Conservation (phyloP, 2,797 vertebrate species). For the Erethizon dorsatum region DNA sequence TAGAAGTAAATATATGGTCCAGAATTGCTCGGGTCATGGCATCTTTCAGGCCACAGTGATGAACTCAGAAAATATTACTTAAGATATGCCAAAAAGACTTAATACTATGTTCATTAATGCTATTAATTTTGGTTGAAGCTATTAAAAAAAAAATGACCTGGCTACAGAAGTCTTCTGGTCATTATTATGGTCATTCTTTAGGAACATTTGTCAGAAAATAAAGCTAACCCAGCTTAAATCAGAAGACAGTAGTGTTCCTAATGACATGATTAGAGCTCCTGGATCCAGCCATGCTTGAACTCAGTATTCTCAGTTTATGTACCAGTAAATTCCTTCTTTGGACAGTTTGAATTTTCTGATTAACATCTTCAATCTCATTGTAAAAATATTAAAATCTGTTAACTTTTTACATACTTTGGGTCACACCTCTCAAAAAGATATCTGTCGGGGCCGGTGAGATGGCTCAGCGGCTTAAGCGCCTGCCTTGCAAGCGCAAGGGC, state of each 20-base stretch:
- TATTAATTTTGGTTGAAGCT: not conserved
- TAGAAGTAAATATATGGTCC: not conserved
- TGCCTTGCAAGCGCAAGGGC: too few species aligned
- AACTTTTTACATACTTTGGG: not conserved
- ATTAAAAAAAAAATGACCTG: not conserved
- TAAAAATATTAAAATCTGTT: slow-evolving; percentile 38
- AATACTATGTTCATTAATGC: not conserved
- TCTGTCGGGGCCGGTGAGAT: too few species aligned
- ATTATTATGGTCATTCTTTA: not conserved
- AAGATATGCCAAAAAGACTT: not conserved
- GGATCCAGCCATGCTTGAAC: not conserved
- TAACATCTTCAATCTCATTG: not conserved
- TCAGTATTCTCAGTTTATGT: not conserved
- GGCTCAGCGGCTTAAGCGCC: too few species aligned
- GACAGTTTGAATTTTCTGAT: slow-evolving; percentile 15
- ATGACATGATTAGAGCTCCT: not conserved
- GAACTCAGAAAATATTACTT: not conserved
- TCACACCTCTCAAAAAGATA: not conserved
- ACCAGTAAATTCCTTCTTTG: slow-evolving; percentile 19
- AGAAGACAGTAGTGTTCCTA: not conserved
- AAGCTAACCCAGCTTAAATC: not conserved
- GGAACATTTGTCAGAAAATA: not conserved
- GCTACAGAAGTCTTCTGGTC: not conserved
- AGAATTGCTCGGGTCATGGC: not conserved
- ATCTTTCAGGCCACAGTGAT: not conserved